A percentile compares a stretch with the other conserved stretches of the same genome.
Conservation (phyloP, 1,140 invertebrate species). For the Drosophila malerkotliana region DNA sequence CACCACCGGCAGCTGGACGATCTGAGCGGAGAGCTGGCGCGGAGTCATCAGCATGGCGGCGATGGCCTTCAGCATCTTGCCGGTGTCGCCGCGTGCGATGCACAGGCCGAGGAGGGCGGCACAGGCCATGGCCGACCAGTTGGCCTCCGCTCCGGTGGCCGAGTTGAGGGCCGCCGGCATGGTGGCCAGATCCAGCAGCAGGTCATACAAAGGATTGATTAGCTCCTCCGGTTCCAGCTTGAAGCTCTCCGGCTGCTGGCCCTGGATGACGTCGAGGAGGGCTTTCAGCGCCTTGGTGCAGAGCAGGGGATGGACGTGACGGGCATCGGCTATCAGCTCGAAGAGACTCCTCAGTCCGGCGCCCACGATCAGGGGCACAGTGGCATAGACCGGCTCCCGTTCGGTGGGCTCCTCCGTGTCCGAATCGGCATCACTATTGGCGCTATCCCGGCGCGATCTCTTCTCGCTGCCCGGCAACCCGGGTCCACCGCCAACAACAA, state of each 20-base stretch:
- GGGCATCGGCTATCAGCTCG: constrained; percentile 94
- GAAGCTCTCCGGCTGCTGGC: constrained; percentile 84
- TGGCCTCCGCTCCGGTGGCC: constrained; percentile 85
- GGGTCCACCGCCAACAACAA: constrained; percentile 27
- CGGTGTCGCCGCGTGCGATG: constrained; percentile 96
- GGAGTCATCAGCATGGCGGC: constrained; percentile 95
- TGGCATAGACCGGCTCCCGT: constrained; percentile 67
- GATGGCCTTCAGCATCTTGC: constrained; percentile 93
- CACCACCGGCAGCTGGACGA: constrained; percentile 94
- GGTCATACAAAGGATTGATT: constrained; percentile 91
- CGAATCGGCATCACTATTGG: constrained; percentile 78
- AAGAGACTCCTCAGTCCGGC: constrained; percentile 96
- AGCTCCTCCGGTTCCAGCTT: constrained; percentile 89
- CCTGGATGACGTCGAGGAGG: constrained; percentile 95
- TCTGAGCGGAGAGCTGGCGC: constrained; percentile 89
- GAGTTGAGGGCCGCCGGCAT: constrained; percentile 85
- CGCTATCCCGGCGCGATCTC: constrained; percentile 58
- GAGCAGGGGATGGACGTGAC: constrained; percentile 90
- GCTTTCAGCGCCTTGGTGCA: constrained; percentile 94
- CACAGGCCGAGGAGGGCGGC: constrained; percentile 95
- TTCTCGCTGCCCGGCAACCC: constrained; percentile 41
- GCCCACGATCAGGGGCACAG: constrained; percentile 90
- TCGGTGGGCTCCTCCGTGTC: constrained; percentile 76
- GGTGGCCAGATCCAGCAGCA: constrained; percentile 91
- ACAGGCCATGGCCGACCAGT: constrained; percentile 93